phyloP scores from a whole-genome alignment of 2,888 invertebrate genomes.

The Eilema sororculum region DNA sequence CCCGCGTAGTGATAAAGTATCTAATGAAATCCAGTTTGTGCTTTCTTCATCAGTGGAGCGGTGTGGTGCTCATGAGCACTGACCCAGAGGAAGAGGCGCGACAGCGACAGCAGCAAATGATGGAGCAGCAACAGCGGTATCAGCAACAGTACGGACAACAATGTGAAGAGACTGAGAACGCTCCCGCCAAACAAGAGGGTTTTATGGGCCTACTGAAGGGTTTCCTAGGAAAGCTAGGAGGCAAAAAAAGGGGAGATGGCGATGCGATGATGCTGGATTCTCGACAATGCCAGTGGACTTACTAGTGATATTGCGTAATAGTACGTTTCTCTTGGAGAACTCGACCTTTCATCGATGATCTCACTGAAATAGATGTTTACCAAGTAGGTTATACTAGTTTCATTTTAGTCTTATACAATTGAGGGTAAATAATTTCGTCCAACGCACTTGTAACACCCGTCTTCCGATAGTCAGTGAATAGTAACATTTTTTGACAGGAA shows the following conservation, averaged over 20 bases:
- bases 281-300: constrained; percentile 17
- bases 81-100: constrained; percentile 30
- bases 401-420: constrained; percentile 31
- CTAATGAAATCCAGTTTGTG: constrained; percentile 84
- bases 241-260: constrained; percentile 59
- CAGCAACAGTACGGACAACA: constrained; percentile 26
- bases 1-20: constrained; percentile 72
- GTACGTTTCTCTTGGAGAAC: constrained; percentile 1
- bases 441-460: constrained; percentile 72
- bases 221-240: constrained; percentile 62
- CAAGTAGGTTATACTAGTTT: constrained; percentile 35
- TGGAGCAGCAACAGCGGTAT: constrained; percentile 32
- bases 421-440: constrained; percentile 66
- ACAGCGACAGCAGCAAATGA: neutral
- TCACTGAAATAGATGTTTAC: constrained; percentile 31
- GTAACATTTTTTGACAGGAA: constrained; percentile 78
- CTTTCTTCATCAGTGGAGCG: constrained; percentile 82
- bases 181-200: constrained; percentile 52
- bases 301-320: constrained; percentile 12
- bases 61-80: constrained; percentile 57
- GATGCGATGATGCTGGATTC: constrained; percentile 56
- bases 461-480: constrained; percentile 50
- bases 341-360: constrained; percentile 25
- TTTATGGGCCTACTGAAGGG: constrained; percentile 71
- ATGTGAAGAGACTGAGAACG: constrained; percentile 41